Evolutionary conservation across 2,113 vertebrate species (phyloP), one percentile per base, ranked within the genome.

Genomic region (Halcyon senegalensis): DNA sequence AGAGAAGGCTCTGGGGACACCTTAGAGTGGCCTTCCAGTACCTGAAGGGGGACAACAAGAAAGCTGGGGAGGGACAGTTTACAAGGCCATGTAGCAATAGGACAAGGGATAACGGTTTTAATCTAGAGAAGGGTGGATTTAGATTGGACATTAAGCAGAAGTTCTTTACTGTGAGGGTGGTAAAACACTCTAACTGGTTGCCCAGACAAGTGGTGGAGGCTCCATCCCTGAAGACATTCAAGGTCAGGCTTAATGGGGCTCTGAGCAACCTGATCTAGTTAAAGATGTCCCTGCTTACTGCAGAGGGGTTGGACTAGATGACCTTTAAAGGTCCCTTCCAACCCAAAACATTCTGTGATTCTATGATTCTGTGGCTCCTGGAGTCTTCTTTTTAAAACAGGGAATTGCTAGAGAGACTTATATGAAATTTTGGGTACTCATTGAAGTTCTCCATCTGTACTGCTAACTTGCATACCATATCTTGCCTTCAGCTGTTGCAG

Each of bases 401-500:
- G 5, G 37, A 67, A 87, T 76, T 37, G 51, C 7, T 73, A 39
- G 21, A 44, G 12, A 72, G 30, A 11, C 28, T 23, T 44, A 33
- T 1, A 24, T 63, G 9, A 84, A 73, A 81, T 81, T 76, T 79
- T 68, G 31, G 4, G 1, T 82, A n/a, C 27, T 72, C 67, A 46
- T 13, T 80, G 58, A 69, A 90, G 31, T 58, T 89, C 8, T 85
- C 17, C 10, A 43, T 39, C 58, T 23, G 8, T 77, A 30, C 31
- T n/a, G 12, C 30, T 93, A 82, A 84, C 21, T 88, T 85, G 11
- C 8, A 35, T 28, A 14, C 11, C 31, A 2, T 91, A 66, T 46
- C 67, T 76, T 84, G 13, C 64, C 41, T 94, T 75, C 77, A 99
- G 99, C 84, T 99, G 72, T 85, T 99, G 60, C 99, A 99, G 95